Evolutionary conservation across 2,888 invertebrate species (phyloP), one percentile per base, ranked within the genome.

Genomic region (Ophraella communa): DNA sequence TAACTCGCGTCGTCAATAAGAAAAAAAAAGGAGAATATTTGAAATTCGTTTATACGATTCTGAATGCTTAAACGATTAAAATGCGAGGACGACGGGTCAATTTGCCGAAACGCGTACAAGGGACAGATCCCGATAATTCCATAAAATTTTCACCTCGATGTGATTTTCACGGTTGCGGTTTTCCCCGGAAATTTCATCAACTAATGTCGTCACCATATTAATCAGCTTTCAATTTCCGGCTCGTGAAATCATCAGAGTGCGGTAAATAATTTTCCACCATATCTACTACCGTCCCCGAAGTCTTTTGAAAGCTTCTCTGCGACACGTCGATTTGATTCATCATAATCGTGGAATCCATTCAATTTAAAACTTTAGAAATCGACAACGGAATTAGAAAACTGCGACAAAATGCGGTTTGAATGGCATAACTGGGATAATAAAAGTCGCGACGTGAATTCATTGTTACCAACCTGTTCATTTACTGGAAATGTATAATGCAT

Each of bases 191-290:
- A 55, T 55, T 44, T 42, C 42, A 44, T 55, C 55, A n/a, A 42
- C 24, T 55, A 55, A 42, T 55, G 55, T 55, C 55, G 42, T 55
- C 55, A 27, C 42, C 42, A 42, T 42, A 55, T 55, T 55, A 55
- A 55, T 55, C 42, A 55, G 23, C 42, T 24, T 55, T 55, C 42
- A 55, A 55, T 55, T 55, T 55, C 55, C 55, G 55, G 21, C 10
- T 17, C 14, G 18, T 21, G 23, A 42, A 24, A 14, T 42, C 18
- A 27, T 18, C 27, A 44, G 18, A 42, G 18, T 55, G 49, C 27
- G 27, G 44, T 27, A 55, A 53, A 53, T 53, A 53, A 53, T 53
- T 53, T 35, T 33, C 11, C 35, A 33, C 4, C n/a, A n/a, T n/a
- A n/a, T n/a, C n/a, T n/a, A 21, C 10, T 51, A 47, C 11, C 47